Conservation (phyloP, 2,888 invertebrate species). For the Teleogryllus oceanicus region DNA sequence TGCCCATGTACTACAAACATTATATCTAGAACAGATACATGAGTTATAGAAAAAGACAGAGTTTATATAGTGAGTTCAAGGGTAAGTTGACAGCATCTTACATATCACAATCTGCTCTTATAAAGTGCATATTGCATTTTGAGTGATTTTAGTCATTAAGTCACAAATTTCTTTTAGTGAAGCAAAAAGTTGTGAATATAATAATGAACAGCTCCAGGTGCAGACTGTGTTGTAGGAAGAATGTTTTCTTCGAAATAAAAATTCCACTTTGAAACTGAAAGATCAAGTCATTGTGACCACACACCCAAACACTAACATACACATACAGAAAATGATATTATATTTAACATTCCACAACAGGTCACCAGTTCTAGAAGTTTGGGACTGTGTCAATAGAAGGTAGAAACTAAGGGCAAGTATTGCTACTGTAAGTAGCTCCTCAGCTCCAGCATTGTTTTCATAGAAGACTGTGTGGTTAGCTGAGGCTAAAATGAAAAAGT, state of each 20-base stretch:
- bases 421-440: constrained; percentile 1
- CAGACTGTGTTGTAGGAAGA: constrained; percentile 35
- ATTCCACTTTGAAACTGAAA: constrained; percentile 33
- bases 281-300: constrained; percentile 36
- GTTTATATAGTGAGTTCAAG: constrained; percentile 22
- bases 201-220: constrained; percentile 32
- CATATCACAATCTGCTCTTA: constrained; percentile 35
- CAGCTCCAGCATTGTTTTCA: neutral
- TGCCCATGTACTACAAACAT: constrained; percentile 29
- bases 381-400: neutral
- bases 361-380: constrained; percentile 10
- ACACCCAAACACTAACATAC: constrained; percentile 32
- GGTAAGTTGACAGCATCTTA: constrained; percentile 36
- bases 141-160: constrained; percentile 37
- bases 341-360: neutral
- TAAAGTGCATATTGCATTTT: constrained; percentile 38
- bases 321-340: constrained; percentile 36
- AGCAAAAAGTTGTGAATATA: constrained; percentile 29
- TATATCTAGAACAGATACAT: constrained; percentile 20
- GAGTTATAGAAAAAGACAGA: constrained; percentile 10
- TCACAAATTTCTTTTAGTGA: constrained; percentile 36
- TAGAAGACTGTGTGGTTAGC: neutral
- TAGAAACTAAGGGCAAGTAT: neutral
- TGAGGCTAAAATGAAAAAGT: constrained; percentile 9
- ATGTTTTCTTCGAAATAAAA: constrained; percentile 33